Conservation (phyloP, 2,113 vertebrate species). For the Cepphus grylle region DNA sequence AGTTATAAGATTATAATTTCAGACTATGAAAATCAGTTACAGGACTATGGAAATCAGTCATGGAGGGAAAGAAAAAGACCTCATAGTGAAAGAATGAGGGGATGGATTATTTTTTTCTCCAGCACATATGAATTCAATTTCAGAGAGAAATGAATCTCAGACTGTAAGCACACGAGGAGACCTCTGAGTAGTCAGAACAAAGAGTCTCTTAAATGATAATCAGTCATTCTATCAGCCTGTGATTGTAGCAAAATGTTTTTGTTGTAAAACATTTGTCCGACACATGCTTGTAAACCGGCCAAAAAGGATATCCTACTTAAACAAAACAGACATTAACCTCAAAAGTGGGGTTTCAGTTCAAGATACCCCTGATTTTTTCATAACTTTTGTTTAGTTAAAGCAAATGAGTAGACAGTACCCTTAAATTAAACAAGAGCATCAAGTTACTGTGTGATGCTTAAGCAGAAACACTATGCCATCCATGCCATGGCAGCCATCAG, state of each 20-base stretch:
- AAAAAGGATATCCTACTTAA: constrained; percentile 55
- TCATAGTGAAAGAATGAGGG: constrained; percentile 42
- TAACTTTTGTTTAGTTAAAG: background rate
- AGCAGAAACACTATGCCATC: background rate
- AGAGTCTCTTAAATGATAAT: constrained; percentile 56
- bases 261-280: constrained; percentile 66
- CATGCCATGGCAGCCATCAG: fast-evolving
- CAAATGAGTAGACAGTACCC: background rate
- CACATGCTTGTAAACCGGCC: constrained; percentile 65
- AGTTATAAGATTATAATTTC: constrained; percentile 56
- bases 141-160: constrained; percentile 45
- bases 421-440: background rate
- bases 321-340: constrained; percentile 11
- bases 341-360: background rate
- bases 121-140: constrained; percentile 69
- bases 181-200: constrained; percentile 56
- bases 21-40: background rate
- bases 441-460: background rate
- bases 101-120: constrained; percentile 12
- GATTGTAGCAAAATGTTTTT: constrained; percentile 58
- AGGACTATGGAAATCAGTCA: constrained; percentile 39
- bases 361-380: background rate
- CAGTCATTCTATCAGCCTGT: constrained; percentile 54
- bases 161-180: constrained; percentile 55
- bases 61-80: background rate